Evolutionary conservation across 2,888 invertebrate species (phyloP), one percentile per base, ranked within the genome.

Genomic region (Drosophila kokeensis): DNA sequence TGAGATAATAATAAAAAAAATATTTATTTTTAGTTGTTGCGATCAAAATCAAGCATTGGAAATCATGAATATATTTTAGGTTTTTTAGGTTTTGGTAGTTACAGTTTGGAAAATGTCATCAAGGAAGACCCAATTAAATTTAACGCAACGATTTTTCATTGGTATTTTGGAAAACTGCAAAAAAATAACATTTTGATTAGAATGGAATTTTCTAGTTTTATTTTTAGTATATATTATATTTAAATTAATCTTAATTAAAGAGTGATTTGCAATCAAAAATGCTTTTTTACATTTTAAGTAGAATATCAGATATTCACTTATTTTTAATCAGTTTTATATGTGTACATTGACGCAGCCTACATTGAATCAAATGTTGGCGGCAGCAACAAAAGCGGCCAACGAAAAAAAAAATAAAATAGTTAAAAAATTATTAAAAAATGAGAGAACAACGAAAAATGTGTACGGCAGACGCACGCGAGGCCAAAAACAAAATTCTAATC

Each of bases 401-500:
- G 4, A 27, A 45, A 18, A 18, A n/a, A 27, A 38, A 42, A 38
- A 42, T 36, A 36, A 24, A 57, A 59, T 58, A 53, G 58, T 49
- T 69, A 38, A 27, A 29, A 62, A 55, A 49, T 27, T 49, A 53
- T 27, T 29, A 11, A 49, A 40, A 49, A 57, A 53, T 27, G n/a
- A 73, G 15, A 40, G 49, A 52, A 71, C 24, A 70, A 50, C 48
- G 24, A 62, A 36, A 48, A 60, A 48, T 50, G 34, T 45, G 66
- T 49, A 53, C 59, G 58, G 66, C 50, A 79, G 52, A 79, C 57
- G 50, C 78, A 80, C 80, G 80, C 80, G 68, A 72, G 62, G 78
- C 75, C 66, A 59, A 62, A 66, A 36, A 30, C 18, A 2, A 49
- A 80, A 76, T 82, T 81, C 81, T 77, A 89, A 90, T 90, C 90